Conservation (phyloP, 30 jellyfish, hydroid and myxozoan species). For the Cassiopea xamachana region DNA sequence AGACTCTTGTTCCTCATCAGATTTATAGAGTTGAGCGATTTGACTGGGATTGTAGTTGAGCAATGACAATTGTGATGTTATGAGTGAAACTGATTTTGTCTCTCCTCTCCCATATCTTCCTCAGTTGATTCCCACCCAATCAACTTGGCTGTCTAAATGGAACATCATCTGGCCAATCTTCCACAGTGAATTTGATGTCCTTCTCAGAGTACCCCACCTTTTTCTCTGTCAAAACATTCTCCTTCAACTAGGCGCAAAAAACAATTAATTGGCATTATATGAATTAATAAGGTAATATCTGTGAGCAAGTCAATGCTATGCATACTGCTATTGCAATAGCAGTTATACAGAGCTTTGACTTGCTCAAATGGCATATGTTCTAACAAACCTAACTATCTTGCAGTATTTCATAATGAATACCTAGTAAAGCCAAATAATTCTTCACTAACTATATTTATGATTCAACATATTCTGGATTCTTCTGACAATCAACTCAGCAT, state of each 20-base stretch:
- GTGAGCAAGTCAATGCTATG: too few relatives aligned
- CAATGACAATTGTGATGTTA: background rate
- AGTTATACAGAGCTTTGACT: background rate
- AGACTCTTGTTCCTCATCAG: background rate
- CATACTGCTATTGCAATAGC: background rate
- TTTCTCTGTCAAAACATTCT: constrained; percentile 3
- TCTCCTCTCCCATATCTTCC: background rate
- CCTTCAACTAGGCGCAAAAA: background rate
- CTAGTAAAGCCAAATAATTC: background rate
- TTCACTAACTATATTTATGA: background rate
- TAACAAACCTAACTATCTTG: background rate
- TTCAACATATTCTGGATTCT: background rate
- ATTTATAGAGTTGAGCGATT: background rate
- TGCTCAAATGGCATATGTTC: too few relatives aligned
- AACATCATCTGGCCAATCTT: constrained; percentile 44
- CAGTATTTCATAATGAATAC: too few relatives aligned
- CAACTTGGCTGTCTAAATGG: constrained; percentile 22
- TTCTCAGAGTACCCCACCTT: background rate
- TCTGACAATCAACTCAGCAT: background rate
- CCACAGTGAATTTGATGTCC: background rate
- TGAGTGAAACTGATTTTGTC: background rate
- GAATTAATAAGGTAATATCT: too few relatives aligned
- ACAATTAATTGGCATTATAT: too few relatives aligned
- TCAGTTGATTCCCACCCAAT: constrained; percentile 11
- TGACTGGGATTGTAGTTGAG: background rate